Base-by-base conservation (phyloP, 2,797 vertebrate genomes). In the Sphenopsis melanotis region DNA sequence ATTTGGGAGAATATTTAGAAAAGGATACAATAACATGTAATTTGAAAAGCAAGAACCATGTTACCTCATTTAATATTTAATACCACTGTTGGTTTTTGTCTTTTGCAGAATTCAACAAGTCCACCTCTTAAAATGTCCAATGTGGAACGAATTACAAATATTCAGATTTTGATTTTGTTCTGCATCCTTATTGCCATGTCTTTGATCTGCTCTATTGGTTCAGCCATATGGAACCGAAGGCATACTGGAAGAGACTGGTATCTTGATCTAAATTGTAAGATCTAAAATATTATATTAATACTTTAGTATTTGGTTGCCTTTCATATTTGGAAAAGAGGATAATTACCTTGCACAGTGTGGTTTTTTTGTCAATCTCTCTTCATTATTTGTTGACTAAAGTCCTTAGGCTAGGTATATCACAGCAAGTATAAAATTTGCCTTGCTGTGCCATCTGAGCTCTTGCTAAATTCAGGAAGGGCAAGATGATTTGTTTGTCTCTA, bases 71-170 rank as follows among this genome's bases (percentile, higher is more conserved):
- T 89, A 15, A 36, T 83, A 79, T 72, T 86, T 87, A 95, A 89
- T 57, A 15, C 39, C 24, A 12, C 11, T 85, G 3, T 41, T 75
- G 36, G 0, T 36, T 91, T 88, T 95, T 95, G 37, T 95, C 80
- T 93, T 95, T 74, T 92, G 70, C 97, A 99, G 99, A 99, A 99
- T 97, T 99, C 99, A 74, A 99, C 99, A 88, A 98, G 98, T 46
- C 99, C 99, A 50, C 99, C 99, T 64, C 98, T 99, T 97, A 99
- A 99, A 97, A 98, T 99, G 91, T 99, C 99, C 95, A 99, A 99
- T 20, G 99, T 99, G 95, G 99, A 99, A 96, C 98, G 99, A 46
- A 99, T 99, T 97, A 99, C 99, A 11, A 99, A 99, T 97, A 98
- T 99, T 88, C 99, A 99, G 96, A 99, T 99, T 97, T 98, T 99